Evolutionary conservation across 1,140 invertebrate genomes (phyloP).

Genomic region (Drosophila asahinai): DNA sequence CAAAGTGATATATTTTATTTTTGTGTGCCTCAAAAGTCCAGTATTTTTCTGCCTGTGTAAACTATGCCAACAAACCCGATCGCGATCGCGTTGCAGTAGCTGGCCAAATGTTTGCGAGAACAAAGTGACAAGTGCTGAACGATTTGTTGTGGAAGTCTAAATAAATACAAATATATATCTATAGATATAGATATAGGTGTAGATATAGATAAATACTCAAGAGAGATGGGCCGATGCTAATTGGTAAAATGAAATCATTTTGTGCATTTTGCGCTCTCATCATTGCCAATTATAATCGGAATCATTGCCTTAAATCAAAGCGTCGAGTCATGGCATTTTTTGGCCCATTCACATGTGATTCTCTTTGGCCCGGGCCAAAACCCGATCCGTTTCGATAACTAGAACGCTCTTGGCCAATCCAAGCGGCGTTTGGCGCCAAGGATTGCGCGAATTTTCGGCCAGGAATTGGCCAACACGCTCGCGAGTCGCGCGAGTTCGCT

Average conservation of each 20-base stretch:
- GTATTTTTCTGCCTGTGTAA: constrained; percentile 1
- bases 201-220: background rate
- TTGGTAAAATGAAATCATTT: constrained; percentile 39
- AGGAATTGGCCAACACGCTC: constrained; percentile 40
- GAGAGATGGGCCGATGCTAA: constrained; percentile 39
- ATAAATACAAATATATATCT: constrained; percentile 1
- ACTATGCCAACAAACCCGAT: constrained; percentile 16
- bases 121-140: constrained; percentile 28
- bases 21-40: background rate
- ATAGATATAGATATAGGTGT: background rate
- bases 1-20: background rate
- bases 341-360: constrained; percentile 6
- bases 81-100: constrained; percentile 38
- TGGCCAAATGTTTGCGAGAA: constrained; percentile 30
- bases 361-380: too few relatives aligned
- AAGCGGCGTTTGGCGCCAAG: constrained; percentile 3
- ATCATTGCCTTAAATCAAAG: background rate
- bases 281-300: background rate
- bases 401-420: constrained; percentile 42
- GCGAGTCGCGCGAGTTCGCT: constrained; percentile 3
- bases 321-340: background rate
- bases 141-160: constrained; percentile 14
- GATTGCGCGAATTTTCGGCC: constrained; percentile 32
- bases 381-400: constrained; percentile 28
- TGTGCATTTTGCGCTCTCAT: constrained; percentile 7